Conservation (phyloP, 2,113 vertebrate genomes). For the Halcyon malimbica region DNA sequence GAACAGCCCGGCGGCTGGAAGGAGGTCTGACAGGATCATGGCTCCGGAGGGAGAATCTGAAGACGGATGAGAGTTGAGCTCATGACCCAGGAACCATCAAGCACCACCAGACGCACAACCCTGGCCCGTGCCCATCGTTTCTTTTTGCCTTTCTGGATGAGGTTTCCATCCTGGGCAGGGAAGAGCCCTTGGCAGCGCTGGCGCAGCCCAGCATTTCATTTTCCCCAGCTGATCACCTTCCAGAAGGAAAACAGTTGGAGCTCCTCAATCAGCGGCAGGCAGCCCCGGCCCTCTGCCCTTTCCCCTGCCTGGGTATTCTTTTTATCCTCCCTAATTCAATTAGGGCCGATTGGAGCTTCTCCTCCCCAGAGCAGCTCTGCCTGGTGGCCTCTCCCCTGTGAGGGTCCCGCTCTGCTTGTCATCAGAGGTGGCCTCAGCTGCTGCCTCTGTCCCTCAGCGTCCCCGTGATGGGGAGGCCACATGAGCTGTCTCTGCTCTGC, state of each 20-base stretch:
- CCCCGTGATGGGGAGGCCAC: rapidly evolving
- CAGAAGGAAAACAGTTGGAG: neutral
- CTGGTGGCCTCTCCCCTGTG: neutral
- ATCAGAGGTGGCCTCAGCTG: neutral
- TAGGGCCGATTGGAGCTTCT: neutral
- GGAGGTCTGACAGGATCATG: neutral
- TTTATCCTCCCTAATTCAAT: neutral
- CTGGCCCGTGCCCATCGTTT: no score
- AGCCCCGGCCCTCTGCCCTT: neutral
- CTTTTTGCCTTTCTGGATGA: neutral
- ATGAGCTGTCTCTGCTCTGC: neutral
- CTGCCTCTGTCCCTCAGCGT: neutral
- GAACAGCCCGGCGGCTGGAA: neutral
- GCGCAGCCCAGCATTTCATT: neutral
- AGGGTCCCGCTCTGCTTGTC: neutral
- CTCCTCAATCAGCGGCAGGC: neutral
- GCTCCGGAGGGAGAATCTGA: neutral
- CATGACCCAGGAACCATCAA: neutral
- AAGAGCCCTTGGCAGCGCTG: neutral
- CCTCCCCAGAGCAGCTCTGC: rapidly evolving
- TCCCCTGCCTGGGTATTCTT: neutral
- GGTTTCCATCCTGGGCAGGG: neutral
- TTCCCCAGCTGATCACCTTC: neutral
- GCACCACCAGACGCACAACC: neutral
- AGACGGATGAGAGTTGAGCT: neutral